Evolutionary conservation across 2,797 vertebrate genomes (phyloP), one percentile per base, ranked within the genome.

Genomic region (Oryzias sinensis): DNA sequence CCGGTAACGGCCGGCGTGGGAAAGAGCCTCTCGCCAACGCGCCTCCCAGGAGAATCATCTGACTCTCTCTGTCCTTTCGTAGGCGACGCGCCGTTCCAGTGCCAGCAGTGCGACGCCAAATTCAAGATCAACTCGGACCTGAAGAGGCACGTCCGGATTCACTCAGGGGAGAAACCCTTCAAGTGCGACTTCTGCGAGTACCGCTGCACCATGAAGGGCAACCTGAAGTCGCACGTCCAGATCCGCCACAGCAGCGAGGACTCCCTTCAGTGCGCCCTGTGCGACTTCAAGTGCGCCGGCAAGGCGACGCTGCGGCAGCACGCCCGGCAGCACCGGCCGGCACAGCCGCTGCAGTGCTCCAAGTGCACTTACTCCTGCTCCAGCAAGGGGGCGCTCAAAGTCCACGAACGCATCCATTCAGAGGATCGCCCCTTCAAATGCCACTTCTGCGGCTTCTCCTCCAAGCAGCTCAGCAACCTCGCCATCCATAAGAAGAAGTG

Each of bases 41-140:
- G 11, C 8, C 2, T 37, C 2, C 13, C 33, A 13, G 9, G 4
- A 11, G 9, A 37, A 37, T 37, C 33, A 3, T 33, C 20, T 22
- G 20, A 22, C 20, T 27, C 14, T 62, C 22, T 33, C 0, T 6
- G 44, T 0, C 22, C 56, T 37, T 50, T 13, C 43, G 11, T 37
- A 99, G 97, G 97, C 18, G 97, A 99, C 9, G 94, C 97, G 43
- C 97, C 97, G 14, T 99, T 99, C 91, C 97, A 98, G 77, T 99
- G 97, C 84, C 93, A 92, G 53, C 84, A 96, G 79, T 99, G 97
- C 53, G 93, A 95, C 3, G 96, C 97, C 61, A 99, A 99, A 86
- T 99, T 99, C 89, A 99, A 99, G 89, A 99, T 99, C 88, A 99
- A 98, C 90, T 99, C 97, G 0, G 97, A 99, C 90, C 91, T 99